Base-by-base conservation (phyloP, 2,888 invertebrate species). In the Noctua pronuba region DNA sequence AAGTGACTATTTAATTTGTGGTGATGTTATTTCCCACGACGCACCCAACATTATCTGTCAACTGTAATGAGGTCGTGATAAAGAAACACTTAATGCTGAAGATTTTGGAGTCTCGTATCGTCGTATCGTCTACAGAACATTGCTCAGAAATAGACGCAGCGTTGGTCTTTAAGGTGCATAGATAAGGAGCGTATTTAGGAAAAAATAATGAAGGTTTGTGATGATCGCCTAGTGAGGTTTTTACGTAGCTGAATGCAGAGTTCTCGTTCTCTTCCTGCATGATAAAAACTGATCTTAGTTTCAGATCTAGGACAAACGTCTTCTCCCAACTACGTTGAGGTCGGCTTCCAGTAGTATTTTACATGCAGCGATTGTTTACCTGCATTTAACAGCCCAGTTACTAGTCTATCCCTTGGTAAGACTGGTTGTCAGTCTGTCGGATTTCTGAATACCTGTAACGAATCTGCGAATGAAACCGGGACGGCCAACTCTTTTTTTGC, bases 41-140 rank as follows among this genome's bases (percentile, higher is more conserved):
- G 65, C 64, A 78, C 73, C 71, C 74, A 66, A 73, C 64, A 76
- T 85, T 87, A 86, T 86, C 88, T 80, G 83, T 87, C 82, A 77
- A 87, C 83, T 73, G 74, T 76, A 86, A 83, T 73, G 79, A 82
- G 82, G 85, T 79, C 86, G 79, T 70, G 79, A 84, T 84, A 80
- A 81, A 86, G 75, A 52, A 74, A 81, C 77, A 69, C 71, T 75
- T 84, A 80, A 75, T 78, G 67, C 46, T 76, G 31, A 41, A 68
- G 68, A 71, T 73, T 86, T 81, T 65, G 73, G 74, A 72, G 69
- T 44, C 60, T 44, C 55, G 24, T 73, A 44, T 55, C 60, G 72
- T 75, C 60, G 49, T 49, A 69, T 58, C 58, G 64, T 64, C 62
- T 79, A 75, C 73, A 79, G 62, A 73, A 73, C 41, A 5, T 55